Percentiles rank a stretch among this genome's conserved stretches.
phyloP scores from a whole-genome alignment of 2,888 invertebrate genomes.

The Deroplatys truncata region DNA sequence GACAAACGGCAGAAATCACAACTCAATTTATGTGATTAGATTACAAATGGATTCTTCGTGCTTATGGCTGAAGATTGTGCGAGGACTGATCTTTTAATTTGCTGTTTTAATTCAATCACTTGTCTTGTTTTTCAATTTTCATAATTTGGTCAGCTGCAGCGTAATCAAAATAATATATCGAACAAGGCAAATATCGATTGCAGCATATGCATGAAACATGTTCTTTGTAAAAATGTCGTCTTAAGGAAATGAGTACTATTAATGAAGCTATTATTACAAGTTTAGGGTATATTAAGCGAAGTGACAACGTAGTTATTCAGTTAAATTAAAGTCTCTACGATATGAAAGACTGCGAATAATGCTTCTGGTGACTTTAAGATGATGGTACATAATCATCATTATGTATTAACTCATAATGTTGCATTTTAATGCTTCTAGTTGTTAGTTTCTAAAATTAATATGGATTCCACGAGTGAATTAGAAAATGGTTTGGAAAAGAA shows the following conservation, averaged over 20 bases:
- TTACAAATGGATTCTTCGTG: no score
- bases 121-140: background rate
- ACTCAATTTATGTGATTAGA: no score
- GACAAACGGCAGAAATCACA: no score
- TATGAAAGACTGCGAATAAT: background rate
- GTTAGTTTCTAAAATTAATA: background rate
- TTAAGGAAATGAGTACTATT: background rate
- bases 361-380: background rate
- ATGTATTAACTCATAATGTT: background rate
- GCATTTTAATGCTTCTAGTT: background rate
- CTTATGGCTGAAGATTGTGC: no score
- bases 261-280: background rate
- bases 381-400: background rate
- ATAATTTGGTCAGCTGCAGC: background rate
- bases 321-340: background rate
- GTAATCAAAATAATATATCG: background rate
- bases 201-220: background rate
- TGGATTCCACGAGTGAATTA: background rate
- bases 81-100: no score
- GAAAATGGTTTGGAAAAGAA: background rate
- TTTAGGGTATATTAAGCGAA: background rate
- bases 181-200: background rate
- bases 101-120: no score
- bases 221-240: background rate
- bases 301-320: background rate